A percentile compares a stretch with the other conserved stretches of the same genome.
Evolutionary conservation across 2,888 invertebrate species (phyloP).

Genomic region (Epinotia ramella): DNA sequence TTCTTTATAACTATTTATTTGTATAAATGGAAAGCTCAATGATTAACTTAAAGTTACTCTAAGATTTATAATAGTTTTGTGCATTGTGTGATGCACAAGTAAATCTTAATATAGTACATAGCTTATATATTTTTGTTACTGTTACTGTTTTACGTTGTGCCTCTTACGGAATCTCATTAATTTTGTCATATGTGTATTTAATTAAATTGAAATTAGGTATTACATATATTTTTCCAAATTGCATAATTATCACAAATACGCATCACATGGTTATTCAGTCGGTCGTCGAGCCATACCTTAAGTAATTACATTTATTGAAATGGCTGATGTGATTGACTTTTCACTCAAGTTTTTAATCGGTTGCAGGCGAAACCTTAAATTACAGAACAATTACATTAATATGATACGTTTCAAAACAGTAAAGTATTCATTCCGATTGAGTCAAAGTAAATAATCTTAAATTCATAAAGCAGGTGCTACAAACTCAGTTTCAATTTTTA

Average conservation of each 20-base stretch:
- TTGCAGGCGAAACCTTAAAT: constrained; percentile 11
- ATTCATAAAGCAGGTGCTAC: constrained; percentile 29
- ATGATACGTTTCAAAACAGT: background rate
- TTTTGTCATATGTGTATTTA: constrained; percentile 56
- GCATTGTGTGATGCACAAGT: constrained; percentile 75
- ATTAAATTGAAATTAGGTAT: constrained; percentile 53
- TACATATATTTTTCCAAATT: constrained; percentile 42
- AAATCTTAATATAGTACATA: constrained; percentile 70
- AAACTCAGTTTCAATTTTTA: constrained; percentile 16
- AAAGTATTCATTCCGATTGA: constrained; percentile 18
- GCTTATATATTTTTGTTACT: constrained; percentile 73
- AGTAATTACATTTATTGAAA: constrained; percentile 12
- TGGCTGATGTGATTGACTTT: constrained; percentile 49
- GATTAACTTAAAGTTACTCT: constrained; percentile 82
- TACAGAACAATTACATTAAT: constrained; percentile 14
- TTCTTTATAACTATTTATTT: constrained; percentile 77
- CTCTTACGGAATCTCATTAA: constrained; percentile 81
- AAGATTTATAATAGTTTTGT: constrained; percentile 72
- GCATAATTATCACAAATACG: constrained; percentile 34
- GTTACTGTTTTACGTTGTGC: constrained; percentile 78
- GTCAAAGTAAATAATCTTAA: constrained; percentile 20
- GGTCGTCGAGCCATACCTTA: background rate
- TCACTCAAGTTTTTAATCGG: constrained; percentile 33
- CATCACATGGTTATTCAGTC: constrained; percentile 39
- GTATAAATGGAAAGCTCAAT: constrained; percentile 85